phyloP scores from a whole-genome alignment of 1,140 invertebrate species.

The Sitodiplosis mosellana region DNA sequence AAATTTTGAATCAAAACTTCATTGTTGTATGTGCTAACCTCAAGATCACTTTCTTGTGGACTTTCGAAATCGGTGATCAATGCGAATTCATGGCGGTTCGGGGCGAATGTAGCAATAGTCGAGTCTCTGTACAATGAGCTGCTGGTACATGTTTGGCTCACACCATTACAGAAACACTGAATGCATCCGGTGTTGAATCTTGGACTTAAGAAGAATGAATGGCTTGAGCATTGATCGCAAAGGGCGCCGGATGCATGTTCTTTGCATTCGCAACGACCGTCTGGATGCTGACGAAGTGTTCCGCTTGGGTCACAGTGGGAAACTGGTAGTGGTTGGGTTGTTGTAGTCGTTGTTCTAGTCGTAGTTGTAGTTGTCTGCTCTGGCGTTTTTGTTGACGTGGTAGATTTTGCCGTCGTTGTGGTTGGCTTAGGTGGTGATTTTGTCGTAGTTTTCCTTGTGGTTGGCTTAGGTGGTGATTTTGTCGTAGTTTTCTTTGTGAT shows the following conservation, averaged over 20 bases:
- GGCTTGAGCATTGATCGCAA: slow-evolving; percentile 66
- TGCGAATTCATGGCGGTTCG: slow-evolving; percentile 12
- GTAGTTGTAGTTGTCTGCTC: too few species aligned
- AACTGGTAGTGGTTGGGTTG: slow-evolving; percentile 11
- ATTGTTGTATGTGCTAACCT: slow-evolving; percentile 4
- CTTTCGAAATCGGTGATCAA: slow-evolving; percentile 14
- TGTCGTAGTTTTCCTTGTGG: too few species aligned
- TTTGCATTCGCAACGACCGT: slow-evolving; percentile 68
- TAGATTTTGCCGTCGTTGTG: too few species aligned
- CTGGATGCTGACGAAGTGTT: slow-evolving; percentile 32
- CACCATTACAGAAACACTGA: slow-evolving; percentile 82
- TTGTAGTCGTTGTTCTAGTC: too few species aligned
- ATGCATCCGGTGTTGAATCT: slow-evolving; percentile 66
- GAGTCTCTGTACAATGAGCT: slow-evolving; percentile 58
- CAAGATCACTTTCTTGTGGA: slow-evolving; percentile 1
- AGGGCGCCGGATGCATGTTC: slow-evolving; percentile 47
- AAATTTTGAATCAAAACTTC: slow-evolving; percentile 10
- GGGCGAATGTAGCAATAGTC: slow-evolving; percentile 23
- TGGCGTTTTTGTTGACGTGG: too few species aligned
- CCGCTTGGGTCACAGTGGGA: slow-evolving; percentile 41
- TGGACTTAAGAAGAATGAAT: slow-evolving; percentile 51
- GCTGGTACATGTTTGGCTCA: slow-evolving; percentile 49
- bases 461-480: too few species aligned
- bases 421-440: too few species aligned
- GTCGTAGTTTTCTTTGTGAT: too few species aligned